Evolutionary conservation across 2,888 invertebrate genomes (phyloP).

Genomic region (Autographa gamma): DNA sequence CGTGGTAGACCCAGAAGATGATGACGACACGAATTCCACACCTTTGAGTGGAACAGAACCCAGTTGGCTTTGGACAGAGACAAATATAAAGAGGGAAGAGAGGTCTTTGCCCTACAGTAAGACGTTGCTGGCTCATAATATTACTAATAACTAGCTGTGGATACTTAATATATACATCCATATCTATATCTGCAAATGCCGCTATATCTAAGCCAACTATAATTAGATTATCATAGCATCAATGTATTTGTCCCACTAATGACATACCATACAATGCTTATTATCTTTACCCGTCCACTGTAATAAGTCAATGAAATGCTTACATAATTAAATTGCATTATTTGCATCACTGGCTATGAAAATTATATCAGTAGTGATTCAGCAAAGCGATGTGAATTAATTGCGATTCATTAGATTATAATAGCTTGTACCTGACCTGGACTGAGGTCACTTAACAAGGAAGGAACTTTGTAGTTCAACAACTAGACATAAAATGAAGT

Average conservation of each 20-base stretch:
- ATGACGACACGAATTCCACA: too few species aligned
- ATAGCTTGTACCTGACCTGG: background rate
- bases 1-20: too few species aligned
- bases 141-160: too few species aligned
- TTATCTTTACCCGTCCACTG: background rate
- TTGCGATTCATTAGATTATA: conserved; percentile 1
- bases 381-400: conserved; percentile 25
- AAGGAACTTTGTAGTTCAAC: too few species aligned
- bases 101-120: too few species aligned
- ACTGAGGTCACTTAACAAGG: background rate
- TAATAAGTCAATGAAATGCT: conserved; percentile 2
- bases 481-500: too few species aligned
- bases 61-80: too few species aligned
- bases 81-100: too few species aligned
- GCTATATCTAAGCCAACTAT: too few species aligned
- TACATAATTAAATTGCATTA: conserved; percentile 16
- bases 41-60: too few species aligned
- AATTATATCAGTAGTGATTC: conserved; percentile 32
- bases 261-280: background rate
- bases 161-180: too few species aligned
- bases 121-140: too few species aligned
- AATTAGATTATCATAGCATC: background rate
- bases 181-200: background rate
- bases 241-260: background rate
- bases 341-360: conserved; percentile 35